A percentile compares a stretch with the other conserved stretches of the same genome.
Conservation (phyloP, 2,888 invertebrate species). For the Atherix ibis region DNA sequence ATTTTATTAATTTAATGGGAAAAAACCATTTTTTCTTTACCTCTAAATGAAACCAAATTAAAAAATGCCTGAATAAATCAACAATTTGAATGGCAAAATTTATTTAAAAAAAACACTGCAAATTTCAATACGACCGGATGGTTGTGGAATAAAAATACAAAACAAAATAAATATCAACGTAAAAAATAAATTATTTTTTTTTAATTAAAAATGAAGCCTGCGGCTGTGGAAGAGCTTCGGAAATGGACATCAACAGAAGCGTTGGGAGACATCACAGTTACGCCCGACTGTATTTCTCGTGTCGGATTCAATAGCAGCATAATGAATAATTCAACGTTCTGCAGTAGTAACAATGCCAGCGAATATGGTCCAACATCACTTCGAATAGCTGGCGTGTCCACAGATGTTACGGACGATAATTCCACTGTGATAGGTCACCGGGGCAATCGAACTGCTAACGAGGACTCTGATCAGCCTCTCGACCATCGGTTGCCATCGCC, state of each 20-base stretch:
- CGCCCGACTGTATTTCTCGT: constrained; percentile 60
- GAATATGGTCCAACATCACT: constrained; percentile 1
- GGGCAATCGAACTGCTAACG: constrained; percentile 33
- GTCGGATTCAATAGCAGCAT: constrained; percentile 17
- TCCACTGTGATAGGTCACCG: constrained; percentile 6
- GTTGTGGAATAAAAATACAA: too few species aligned
- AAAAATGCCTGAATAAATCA: too few species aligned
- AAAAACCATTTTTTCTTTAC: too few species aligned
- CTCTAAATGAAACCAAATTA: too few species aligned
- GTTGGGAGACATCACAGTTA: constrained; percentile 64
- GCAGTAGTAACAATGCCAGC: constrained; percentile 1
- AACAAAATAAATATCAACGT: too few species aligned
- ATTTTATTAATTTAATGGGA: too few species aligned
- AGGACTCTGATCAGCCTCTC: constrained; percentile 42
- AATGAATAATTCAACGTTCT: constrained; percentile 5
- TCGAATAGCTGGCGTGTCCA: constrained; percentile 4
- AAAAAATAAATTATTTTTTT: too few species aligned
- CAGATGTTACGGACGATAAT: constrained; percentile 6
- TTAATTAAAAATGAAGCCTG: too few species aligned
- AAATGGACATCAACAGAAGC: constrained; percentile 76
- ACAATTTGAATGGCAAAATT: too few species aligned
- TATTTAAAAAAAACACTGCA: too few species aligned
- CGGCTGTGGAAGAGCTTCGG: constrained; percentile 59
- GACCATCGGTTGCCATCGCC: constrained; percentile 79
- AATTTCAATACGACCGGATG: too few species aligned